Base-by-base conservation (phyloP, 2,888 invertebrate species). In the Nephrotoma appendiculata region DNA sequence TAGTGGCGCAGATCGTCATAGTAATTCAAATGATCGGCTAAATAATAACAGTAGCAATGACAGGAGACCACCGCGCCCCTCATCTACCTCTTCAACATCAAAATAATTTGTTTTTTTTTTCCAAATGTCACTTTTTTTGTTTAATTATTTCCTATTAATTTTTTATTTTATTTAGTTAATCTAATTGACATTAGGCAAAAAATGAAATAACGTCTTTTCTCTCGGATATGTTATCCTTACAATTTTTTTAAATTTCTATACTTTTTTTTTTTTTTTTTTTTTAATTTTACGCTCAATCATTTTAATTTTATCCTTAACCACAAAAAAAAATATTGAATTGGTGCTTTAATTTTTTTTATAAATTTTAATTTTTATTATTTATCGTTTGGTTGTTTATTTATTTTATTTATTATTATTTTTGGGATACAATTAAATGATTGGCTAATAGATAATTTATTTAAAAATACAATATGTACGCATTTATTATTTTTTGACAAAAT, bases 191-290 rank as follows among this genome's bases (percentile, higher is more conserved):
- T 42, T 84, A 84, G 42, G 84, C 84, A 84, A 71, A 52, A 52
- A 71, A 71, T 71, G 71, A 71, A 71, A 71, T 71, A 71, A 71
- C 71, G 71, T 71, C 71, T 84, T 71, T 85, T 86, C 42, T 52
- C 84, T 86, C 85, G 84, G 87, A 87, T 52, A 87, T 87, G 86
- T 87, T 87, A 85, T 86, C 42, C 85, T 43, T 71, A 19, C 71
- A 83, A 86, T 57, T 86, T 31, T 43, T 83, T 45, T 48, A 31
- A 84, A 52, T 52, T 19, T 42, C 41, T 52, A 31, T 86, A 85
- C 42, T 19, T 9, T 41, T 84, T 84, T 42, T 43, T 84, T 84
- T 86, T 52, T 84, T 19, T 9, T 41, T 84, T 84, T 42, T 43
- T 84, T 84, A 43, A 84, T 41, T 84, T 42, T 42, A 84, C 41